A percentile compares a stretch with the other conserved stretches of the same genome.
Conservation (phyloP, 2,888 invertebrate species). For the Rhamphomyia laevipes region DNA sequence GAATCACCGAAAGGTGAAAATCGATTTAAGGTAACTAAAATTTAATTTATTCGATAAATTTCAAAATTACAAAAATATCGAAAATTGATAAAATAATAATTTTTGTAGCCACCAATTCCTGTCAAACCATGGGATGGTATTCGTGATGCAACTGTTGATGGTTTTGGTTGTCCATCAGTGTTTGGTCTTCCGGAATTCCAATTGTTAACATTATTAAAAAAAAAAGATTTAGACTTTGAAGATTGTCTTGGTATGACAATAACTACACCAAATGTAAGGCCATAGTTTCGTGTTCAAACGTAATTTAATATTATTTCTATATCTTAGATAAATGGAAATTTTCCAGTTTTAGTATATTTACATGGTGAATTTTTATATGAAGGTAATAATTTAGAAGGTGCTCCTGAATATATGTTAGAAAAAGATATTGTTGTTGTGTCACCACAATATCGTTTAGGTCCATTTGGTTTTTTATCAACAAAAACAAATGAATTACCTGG, state of each 20-base stretch:
- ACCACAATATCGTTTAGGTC: conserved; percentile 41
- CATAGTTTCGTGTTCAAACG: not conserved
- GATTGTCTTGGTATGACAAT: conserved; percentile 33
- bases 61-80: not conserved
- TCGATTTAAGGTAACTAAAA: conserved; percentile 29
- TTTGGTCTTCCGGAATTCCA: conserved; percentile 12
- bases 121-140: conserved; percentile 30
- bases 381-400: conserved; percentile 33
- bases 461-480: conserved; percentile 42
- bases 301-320: not conserved
- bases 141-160: conserved; percentile 28
- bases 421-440: conserved; percentile 40
- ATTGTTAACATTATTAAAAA: not conserved
- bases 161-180: conserved; percentile 29
- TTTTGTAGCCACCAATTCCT: conserved; percentile 28
- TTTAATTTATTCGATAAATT: not conserved
- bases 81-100: not conserved
- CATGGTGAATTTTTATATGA: conserved; percentile 37
- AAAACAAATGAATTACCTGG: conserved; percentile 41
- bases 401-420: conserved; percentile 37
- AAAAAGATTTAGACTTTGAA: conserved; percentile 23
- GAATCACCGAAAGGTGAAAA: conserved; percentile 29
- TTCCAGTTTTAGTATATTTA: conserved; percentile 37
- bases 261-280: conserved; percentile 25
- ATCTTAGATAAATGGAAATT: conserved; percentile 17